These are phyloP conservation scores for Montifringilla adamsi DNA, from an alignment of 2,113 vertebrate genomes.

Conservation along the genomic window DNA sequence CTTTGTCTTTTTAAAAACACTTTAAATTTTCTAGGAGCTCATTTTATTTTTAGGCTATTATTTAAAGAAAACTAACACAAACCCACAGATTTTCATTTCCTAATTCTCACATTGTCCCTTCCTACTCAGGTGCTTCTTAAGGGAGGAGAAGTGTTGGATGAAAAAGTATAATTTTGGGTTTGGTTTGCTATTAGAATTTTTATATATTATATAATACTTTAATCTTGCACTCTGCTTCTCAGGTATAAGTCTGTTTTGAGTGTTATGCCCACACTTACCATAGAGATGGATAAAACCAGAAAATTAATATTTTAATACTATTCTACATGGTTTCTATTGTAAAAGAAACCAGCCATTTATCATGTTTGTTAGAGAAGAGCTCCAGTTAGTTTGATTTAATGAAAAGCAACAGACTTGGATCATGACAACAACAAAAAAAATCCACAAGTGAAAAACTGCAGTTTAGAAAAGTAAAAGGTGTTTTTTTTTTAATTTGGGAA, in stretches of 20 bases:
- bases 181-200: neutral
- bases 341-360: neutral
- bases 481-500: neutral
- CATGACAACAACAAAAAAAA: neutral
- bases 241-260: neutral
- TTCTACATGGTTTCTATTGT: neutral
- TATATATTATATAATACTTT: neutral
- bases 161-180: neutral
- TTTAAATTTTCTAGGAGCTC: neutral
- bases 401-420: neutral
- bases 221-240: neutral
- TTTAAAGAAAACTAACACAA: neutral
- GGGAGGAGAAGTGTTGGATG: neutral
- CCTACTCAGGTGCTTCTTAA: neutral
- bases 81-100: neutral
- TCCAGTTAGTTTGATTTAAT: neutral
- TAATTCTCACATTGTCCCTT: neutral
- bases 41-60: neutral
- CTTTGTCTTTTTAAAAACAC: neutral
- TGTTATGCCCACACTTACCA: neutral
- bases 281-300: neutral
- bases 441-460: neutral
- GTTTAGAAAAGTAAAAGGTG: neutral
- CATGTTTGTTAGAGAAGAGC: neutral
- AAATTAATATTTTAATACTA: slow-evolving; percentile 1